Evolutionary conservation across 2,113 vertebrate species (phyloP).

Genomic region (Entelurus aequoreus): DNA sequence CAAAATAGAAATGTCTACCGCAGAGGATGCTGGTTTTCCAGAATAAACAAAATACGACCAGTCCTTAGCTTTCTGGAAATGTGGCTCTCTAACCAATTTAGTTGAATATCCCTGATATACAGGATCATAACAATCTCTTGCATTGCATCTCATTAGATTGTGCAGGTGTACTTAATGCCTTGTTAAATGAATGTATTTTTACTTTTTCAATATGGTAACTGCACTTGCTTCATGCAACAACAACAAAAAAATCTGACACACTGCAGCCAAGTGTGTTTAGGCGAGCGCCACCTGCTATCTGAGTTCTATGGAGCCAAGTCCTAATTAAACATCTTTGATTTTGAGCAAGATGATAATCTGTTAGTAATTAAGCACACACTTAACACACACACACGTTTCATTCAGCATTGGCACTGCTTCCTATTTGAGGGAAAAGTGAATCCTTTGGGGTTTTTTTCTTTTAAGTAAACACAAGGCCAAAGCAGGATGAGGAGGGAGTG

Average conservation of each 20-base stretch:
- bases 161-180: background rate
- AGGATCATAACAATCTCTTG: too few species aligned
- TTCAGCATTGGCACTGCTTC: constrained; percentile 34
- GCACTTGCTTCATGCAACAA: background rate
- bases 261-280: constrained; percentile 17
- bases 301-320: constrained; percentile 40
- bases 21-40: too few species aligned
- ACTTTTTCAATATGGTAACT: background rate
- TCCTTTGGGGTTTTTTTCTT: background rate
- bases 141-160: background rate
- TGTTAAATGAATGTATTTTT: background rate
- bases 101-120: too few species aligned
- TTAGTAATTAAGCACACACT: constrained; percentile 48
- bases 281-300: constrained; percentile 30
- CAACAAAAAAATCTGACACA: constrained; percentile 7
- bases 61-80: too few species aligned
- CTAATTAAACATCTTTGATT: constrained; percentile 60
- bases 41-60: too few species aligned
- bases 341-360: constrained; percentile 60
- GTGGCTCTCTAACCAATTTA: too few species aligned
- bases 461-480: constrained; percentile 43
- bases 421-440: constrained; percentile 14
- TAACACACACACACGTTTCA: constrained; percentile 21
- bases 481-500: constrained; percentile 11
- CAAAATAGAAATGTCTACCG: too few species aligned